Percentiles rank a stretch among this genome's conserved stretches.
phyloP scores from a whole-genome alignment of 2,113 vertebrate genomes.

The Calidris pugnax region DNA sequence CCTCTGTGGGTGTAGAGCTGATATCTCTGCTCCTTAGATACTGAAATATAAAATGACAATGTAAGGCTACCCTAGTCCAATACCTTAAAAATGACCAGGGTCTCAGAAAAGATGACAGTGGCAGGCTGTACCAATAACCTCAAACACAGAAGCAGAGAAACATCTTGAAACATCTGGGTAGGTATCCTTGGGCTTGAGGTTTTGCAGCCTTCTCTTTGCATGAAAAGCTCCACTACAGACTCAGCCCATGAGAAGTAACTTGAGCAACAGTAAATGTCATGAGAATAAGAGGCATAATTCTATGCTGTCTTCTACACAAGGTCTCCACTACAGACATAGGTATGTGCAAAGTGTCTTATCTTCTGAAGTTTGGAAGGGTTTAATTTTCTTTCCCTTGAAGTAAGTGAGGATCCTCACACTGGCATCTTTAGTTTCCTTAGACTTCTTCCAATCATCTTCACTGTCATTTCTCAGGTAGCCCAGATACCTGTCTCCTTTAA shows the following conservation, averaged over 20 bases:
- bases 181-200: neutral
- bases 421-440: neutral
- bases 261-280: neutral
- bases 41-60: neutral
- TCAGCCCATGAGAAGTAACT: neutral
- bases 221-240: neutral
- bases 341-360: neutral
- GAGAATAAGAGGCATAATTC: neutral
- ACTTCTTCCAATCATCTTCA: neutral
- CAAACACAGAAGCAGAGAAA: neutral
- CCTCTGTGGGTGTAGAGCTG: fast-evolving
- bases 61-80: neutral
- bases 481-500: neutral
- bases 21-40: neutral
- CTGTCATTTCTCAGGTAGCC: neutral
- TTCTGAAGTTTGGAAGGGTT: neutral
- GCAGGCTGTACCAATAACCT: neutral
- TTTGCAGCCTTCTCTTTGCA: neutral
- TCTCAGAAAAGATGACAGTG: neutral
- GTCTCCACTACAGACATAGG: neutral
- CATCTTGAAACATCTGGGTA: neutral
- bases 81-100: neutral
- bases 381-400: neutral
- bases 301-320: neutral
- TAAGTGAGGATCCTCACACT: neutral